Evolutionary conservation across 2,797 vertebrate genomes (phyloP).

Genomic region (Gambelia wislizenii): DNA sequence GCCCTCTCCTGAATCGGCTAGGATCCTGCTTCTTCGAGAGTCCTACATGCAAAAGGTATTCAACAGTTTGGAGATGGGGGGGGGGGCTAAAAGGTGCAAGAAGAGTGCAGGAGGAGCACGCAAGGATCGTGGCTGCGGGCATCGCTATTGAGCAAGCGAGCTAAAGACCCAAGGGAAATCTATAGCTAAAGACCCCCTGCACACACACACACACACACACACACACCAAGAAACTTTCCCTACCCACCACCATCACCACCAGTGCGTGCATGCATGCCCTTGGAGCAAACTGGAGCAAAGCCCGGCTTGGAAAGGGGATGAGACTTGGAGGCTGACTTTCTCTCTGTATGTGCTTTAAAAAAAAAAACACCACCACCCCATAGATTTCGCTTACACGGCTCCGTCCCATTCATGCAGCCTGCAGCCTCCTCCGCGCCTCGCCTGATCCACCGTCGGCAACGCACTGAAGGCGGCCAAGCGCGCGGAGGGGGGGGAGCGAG

Average conservation of each 20-base stretch:
- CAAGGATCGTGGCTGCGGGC: neutral
- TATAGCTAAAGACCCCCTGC: too few species aligned
- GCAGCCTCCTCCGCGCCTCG: neutral
- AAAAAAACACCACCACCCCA: too few species aligned
- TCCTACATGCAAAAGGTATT: neutral
- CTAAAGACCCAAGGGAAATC: too few species aligned
- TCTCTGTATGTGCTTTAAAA: too few species aligned
- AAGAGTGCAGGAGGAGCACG: neutral
- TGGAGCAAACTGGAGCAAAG: slow-evolving; percentile 34
- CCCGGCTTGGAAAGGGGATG: neutral
- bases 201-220: too few species aligned
- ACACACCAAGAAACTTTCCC: too few species aligned
- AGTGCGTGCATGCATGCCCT: too few species aligned
- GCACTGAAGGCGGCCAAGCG: neutral
- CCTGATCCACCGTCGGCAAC: neutral
- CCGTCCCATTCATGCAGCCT: neutral
- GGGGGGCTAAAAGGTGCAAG: too few species aligned
- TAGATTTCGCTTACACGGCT: neutral
- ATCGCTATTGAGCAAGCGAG: too few species aligned
- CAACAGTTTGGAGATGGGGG: slow-evolving; percentile 18
- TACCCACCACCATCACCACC: neutral
- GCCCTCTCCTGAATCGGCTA: neutral
- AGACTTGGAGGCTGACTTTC: neutral
- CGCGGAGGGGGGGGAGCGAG: neutral
- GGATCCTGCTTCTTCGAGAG: neutral